These are phyloP conservation scores for Neoaliturus tenellus DNA, from an alignment of 2,888 invertebrate species.

Conservation along the genomic window DNA sequence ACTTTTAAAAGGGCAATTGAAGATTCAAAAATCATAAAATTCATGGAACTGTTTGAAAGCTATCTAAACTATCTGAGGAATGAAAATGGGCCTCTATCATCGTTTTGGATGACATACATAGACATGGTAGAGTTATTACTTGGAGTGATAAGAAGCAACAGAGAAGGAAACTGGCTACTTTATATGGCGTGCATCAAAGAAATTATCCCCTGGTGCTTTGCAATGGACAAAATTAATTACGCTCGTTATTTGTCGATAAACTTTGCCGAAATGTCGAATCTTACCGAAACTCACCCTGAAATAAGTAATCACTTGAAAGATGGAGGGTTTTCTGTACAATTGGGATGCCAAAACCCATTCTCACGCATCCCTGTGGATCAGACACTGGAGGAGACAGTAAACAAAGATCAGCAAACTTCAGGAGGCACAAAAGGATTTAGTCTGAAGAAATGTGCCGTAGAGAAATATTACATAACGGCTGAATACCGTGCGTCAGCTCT, in stretches of 20 bases:
- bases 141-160: conserved; percentile 5
- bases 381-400: conserved; percentile 37
- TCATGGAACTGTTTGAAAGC: neutral
- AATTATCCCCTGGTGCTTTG: conserved; percentile 28
- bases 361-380: neutral
- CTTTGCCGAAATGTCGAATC: conserved; percentile 37
- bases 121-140: neutral
- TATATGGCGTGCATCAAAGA: neutral
- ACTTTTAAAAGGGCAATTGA: conserved; percentile 23
- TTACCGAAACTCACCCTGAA: conserved; percentile 22
- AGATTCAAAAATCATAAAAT: neutral
- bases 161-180: conserved; percentile 25
- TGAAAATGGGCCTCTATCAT: conserved; percentile 26
- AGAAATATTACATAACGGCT: conserved; percentile 13
- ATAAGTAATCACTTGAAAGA: neutral
- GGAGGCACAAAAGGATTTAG: conserved; percentile 18
- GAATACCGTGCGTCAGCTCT: conserved; percentile 31
- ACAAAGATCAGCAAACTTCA: conserved; percentile 1
- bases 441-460: neutral
- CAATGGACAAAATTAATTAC: conserved; percentile 22
- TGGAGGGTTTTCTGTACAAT: conserved; percentile 35
- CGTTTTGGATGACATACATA: neutral
- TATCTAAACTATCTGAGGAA: conserved; percentile 22
- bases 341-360: neutral
- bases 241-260: conserved; percentile 19